Base-by-base conservation (phyloP, 2,888 invertebrate genomes). In the Meganola albula region DNA sequence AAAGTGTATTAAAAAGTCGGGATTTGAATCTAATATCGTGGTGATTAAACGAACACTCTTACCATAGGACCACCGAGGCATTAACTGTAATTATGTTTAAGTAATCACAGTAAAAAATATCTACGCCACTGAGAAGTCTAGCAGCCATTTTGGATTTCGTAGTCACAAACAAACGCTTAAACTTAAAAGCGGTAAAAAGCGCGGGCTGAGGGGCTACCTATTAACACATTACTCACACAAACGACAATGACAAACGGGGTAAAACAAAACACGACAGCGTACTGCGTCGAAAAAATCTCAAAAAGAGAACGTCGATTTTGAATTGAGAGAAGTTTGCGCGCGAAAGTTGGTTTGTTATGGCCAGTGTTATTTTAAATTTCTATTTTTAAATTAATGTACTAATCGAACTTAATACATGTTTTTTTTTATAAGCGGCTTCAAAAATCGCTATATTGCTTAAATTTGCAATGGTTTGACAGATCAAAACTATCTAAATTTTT, bases 161-260 rank as follows among this genome's bases (percentile, higher is more conserved):
- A 38, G 51, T 53, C 53, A 51, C 63, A 61, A 61, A 62, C 56
- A 63, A 63, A 60, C 56, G 62, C 50, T 62, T 59, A 48, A 48
- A 59, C 55, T 58, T 59, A 55, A 61, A 65, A 63, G 58, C 60
- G 54, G 52, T 53, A 53, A 58, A 58, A 58, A 54, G 55, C 56
- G 51, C 34, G 42, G 37, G 34, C 50, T 48, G 44, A 44, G 44
- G 51, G 55, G 53, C 55, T 57, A 55, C 64, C 64, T 63, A 66
- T 66, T 65, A 67, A 57, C 60, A 63, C 64, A 64, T 65, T 63
- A 64, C 64, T 65, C 63, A 62, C 59, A 59, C 62, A 58, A 63
- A 51, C 56, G 64, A 64, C 63, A 58, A 57, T 60, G 60, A 61
- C 58, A 61, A 64, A 67, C 58, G 58, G 58, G 53, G 55, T 53